These are phyloP conservation scores for Apostichopus californicus DNA, from an alignment of 35 echinoderm and acorn worm species.

Conservation along the genomic window DNA sequence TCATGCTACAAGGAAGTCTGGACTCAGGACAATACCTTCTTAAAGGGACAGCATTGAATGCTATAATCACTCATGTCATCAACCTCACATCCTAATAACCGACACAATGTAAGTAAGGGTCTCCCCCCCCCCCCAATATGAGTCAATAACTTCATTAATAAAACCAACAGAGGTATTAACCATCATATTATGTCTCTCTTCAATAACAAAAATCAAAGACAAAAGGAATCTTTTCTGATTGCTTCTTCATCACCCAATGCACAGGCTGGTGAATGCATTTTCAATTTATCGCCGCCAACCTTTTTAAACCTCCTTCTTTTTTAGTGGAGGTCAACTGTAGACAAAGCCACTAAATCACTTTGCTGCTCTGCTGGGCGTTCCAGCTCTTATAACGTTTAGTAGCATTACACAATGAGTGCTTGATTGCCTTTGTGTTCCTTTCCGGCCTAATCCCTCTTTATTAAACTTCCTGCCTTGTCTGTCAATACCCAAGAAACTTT, in stretches of 20 bases:
- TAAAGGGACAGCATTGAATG: too few relatives aligned
- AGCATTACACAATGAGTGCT: neutral
- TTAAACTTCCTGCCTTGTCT: constrained; percentile 24
- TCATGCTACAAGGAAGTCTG: too few relatives aligned
- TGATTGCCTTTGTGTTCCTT: constrained; percentile 17
- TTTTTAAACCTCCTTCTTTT: neutral
- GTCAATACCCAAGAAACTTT: neutral
- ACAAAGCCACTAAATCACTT: neutral
- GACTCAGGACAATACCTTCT: too few relatives aligned
- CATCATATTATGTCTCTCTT: too few relatives aligned
- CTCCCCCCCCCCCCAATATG: too few relatives aligned
- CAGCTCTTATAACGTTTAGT: neutral
- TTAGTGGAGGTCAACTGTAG: neutral
- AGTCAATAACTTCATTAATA: too few relatives aligned
- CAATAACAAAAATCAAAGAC: neutral
- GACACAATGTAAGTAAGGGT: too few relatives aligned
- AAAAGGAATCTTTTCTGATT: neutral
- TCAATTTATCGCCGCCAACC: neutral
- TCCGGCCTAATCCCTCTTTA: constrained; percentile 16
- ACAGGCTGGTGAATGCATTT: neutral
- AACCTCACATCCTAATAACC: too few relatives aligned
- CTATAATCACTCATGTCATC: too few relatives aligned
- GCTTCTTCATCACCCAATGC: neutral
- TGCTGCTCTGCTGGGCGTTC: neutral
- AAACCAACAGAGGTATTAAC: too few relatives aligned